These are phyloP conservation scores for Chelon auratus DNA, from an alignment of 2,797 vertebrate genomes.

Conservation along the genomic window DNA sequence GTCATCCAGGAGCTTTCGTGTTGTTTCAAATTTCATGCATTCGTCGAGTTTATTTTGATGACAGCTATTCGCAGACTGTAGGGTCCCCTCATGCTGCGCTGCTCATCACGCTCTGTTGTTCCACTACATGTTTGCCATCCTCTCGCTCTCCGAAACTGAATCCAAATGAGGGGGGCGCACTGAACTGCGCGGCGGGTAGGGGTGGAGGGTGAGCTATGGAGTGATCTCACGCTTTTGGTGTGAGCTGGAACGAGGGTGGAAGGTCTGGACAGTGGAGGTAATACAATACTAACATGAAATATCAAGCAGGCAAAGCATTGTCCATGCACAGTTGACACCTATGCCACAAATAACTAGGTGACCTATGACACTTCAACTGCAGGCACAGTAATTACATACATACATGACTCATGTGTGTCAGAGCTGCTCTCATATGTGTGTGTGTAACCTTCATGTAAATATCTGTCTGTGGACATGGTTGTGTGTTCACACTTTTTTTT, in stretches of 20 bases:
- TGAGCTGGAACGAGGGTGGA: constrained; percentile 36
- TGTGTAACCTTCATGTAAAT: constrained; percentile 3
- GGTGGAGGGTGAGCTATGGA: constrained; percentile 19
- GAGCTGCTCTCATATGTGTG: not conserved
- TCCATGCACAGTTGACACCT: constrained; percentile 15
- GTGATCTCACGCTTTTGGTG: constrained; percentile 56
- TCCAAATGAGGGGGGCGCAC: constrained; percentile 50
- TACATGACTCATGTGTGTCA: constrained; percentile 23
- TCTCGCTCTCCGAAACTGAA: constrained; percentile 65
- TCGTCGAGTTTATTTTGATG: constrained; percentile 8
- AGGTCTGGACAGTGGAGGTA: constrained; percentile 25
- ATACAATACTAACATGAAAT: constrained; percentile 27
- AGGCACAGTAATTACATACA: constrained; percentile 1
- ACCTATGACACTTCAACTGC: constrained; percentile 12
- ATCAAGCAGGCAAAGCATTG: constrained; percentile 23
- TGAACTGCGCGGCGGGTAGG: constrained; percentile 30
- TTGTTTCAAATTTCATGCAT: constrained; percentile 33
- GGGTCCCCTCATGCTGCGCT: constrained; percentile 20
- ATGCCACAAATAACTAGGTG: constrained; percentile 15
- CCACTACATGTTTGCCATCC: constrained; percentile 56
- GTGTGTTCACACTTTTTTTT: not conserved
- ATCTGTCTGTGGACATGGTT: not conserved
- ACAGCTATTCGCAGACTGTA: constrained; percentile 5
- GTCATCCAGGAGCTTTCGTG: constrained; percentile 27
- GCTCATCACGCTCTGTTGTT: constrained; percentile 47